phyloP scores from a whole-genome alignment of 2,113 vertebrate species.

The Stomatorhinus ivindoensis region DNA sequence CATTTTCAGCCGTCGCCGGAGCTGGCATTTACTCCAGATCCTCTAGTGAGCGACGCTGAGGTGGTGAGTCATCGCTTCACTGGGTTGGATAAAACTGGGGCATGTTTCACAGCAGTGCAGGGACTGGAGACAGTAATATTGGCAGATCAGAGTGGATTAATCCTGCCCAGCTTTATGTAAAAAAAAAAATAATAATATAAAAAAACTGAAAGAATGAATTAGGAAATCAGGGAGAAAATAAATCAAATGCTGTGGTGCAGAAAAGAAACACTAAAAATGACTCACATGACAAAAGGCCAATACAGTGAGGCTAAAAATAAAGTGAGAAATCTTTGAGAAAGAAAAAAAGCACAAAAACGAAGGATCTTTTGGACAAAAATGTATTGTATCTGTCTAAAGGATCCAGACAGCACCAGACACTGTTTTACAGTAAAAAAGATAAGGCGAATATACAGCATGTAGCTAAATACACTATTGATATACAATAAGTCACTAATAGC shows the following conservation, averaged over 20 bases:
- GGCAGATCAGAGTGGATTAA: neutral
- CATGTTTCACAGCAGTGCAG: neutral
- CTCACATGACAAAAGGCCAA: neutral
- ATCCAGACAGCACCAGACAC: neutral
- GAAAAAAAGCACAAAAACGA: neutral
- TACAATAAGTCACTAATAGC: neutral
- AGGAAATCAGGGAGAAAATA: neutral
- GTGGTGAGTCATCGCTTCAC: constrained; percentile 17
- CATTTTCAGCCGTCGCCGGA: neutral
- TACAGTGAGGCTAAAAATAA: neutral
- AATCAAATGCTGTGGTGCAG: neutral
- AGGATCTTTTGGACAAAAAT: neutral
- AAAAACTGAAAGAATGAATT: neutral
- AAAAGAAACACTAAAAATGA: neutral
- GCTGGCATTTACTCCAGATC: neutral
- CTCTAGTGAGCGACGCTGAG: neutral
- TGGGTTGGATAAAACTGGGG: neutral
- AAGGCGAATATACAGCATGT: neutral
- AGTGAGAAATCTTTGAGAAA: neutral
- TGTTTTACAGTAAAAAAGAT: neutral
- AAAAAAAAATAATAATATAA: neutral
- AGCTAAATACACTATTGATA: neutral
- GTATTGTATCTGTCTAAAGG: neutral
- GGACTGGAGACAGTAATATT: neutral
- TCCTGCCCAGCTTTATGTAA: neutral